Base-by-base conservation (phyloP, 1,140 invertebrate species). In the Scaptomyza montana region DNA sequence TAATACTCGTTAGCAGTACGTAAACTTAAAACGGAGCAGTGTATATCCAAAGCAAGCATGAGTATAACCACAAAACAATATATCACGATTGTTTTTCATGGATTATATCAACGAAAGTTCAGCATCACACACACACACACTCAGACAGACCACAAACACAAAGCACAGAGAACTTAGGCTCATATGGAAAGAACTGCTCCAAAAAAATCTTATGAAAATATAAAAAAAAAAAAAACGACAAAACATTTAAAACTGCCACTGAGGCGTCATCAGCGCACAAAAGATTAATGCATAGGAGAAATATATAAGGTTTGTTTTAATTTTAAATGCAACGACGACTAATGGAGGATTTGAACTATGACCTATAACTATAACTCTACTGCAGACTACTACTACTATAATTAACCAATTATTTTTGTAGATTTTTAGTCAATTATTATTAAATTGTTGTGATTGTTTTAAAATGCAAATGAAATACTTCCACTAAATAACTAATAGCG, bases 391-490 rank as follows among this genome's bases (percentile, higher is more conserved):
- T 9, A 36, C 39, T 50, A 76, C 76, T 82, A 82, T 68, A 59
- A 71, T 82, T 82, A 86, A 86, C 82, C 75, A 75, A 78, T 89
- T 87, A 87, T 82, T 89, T 89, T 89, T 89, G 79, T 89, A 85
- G 85, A 77, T 90, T 89, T 78, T 72, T 89, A 89, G 85, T 89
- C 85, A 89, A 89, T 90, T 90, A 90, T 90, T 87, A 87, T 85
- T 90, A 82, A 90, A 90, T 91, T 91, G 90, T 91, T 91, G 90
- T 91, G 90, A 91, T 91, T 91, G 90, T 90, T 84, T 90, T 91
- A 84, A 91, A 91, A 73, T 68, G 70, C 55, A 70, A 74, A 77
- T 55, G 46, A 63, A 73, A 69, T 89, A 80, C 85, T 89, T 89
- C 86, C 85, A 89, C 74, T 89, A 81, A 90, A 45, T 89, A 72